Evolutionary conservation across 2,888 invertebrate species (phyloP).

Genomic region (Syritta pipiens): DNA sequence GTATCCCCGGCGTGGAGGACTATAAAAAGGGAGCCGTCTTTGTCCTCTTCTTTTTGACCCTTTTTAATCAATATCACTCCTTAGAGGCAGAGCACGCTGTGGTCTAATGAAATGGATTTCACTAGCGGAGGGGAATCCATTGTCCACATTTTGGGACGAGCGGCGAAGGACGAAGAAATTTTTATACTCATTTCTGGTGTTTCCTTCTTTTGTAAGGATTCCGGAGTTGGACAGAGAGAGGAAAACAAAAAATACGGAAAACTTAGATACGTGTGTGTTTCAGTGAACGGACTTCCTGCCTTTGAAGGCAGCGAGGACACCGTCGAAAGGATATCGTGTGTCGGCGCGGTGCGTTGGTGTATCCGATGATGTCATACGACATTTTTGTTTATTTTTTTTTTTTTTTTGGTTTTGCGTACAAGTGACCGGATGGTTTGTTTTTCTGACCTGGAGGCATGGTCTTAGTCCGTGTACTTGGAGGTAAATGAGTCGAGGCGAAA

Average conservation of each 20-base stretch:
- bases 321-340: constrained; percentile 26
- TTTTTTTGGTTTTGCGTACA: background rate
- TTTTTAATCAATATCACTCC: constrained; percentile 37
- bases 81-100: background rate
- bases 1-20: background rate
- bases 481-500: too few species aligned
- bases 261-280: too few species aligned
- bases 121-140: constrained; percentile 16
- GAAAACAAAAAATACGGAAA: too few species aligned
- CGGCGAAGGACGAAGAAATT: constrained; percentile 16
- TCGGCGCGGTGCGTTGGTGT: constrained; percentile 3
- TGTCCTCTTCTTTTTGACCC: constrained; percentile 21
- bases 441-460: constrained; percentile 31
- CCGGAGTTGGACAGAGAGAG: too few species aligned
- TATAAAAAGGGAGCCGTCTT: constrained; percentile 10
- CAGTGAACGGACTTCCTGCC: constrained; percentile 2
- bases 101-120: background rate
- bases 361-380: background rate
- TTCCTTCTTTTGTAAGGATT: constrained; percentile 29
- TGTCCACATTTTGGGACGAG: constrained; percentile 33
- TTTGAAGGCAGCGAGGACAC: background rate
- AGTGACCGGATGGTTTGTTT: constrained; percentile 44
- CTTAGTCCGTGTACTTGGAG: too few species aligned
- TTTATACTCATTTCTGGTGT: constrained; percentile 25
- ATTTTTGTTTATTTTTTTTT: background rate